A percentile compares a stretch with the other conserved stretches of the same genome.
These are phyloP conservation scores for Hycleus cichorii DNA, from an alignment of 1,140 invertebrate genomes.

Conservation along the genomic window DNA sequence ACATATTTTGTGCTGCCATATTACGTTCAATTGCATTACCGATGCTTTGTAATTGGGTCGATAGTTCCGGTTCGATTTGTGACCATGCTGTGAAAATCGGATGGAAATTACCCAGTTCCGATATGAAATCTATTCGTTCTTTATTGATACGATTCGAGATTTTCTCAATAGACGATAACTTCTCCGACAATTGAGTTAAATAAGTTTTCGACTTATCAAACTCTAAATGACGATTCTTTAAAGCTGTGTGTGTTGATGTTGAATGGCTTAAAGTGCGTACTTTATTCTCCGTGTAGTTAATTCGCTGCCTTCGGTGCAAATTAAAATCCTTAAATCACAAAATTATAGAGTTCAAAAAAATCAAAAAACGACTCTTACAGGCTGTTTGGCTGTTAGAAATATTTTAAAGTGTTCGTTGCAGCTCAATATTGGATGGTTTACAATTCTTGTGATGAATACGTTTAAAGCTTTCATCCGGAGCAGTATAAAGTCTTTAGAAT, in stretches of 20 bases:
- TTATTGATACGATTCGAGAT: slow-evolving; percentile 61
- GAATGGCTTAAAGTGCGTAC: slow-evolving; percentile 39
- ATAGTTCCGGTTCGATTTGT: slow-evolving; percentile 47
- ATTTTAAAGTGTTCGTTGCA: slow-evolving; percentile 59
- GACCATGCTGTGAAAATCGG: slow-evolving; percentile 51
- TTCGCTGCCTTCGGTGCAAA: slow-evolving; percentile 54
- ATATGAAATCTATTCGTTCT: slow-evolving; percentile 53
- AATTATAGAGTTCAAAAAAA: not conserved
- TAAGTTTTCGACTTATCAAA: slow-evolving; percentile 60
- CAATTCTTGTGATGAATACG: slow-evolving; percentile 54
- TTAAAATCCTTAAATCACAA: slow-evolving; percentile 53
- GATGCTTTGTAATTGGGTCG: slow-evolving; percentile 41
- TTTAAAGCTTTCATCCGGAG: slow-evolving; percentile 63
- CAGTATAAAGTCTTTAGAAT: slow-evolving; percentile 67
- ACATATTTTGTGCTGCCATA: slow-evolving; percentile 45
- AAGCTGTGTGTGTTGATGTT: slow-evolving; percentile 22
- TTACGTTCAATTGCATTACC: slow-evolving; percentile 46
- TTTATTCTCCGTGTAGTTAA: slow-evolving; percentile 48
- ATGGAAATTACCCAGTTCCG: slow-evolving; percentile 49
- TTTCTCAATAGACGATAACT: slow-evolving; percentile 56
- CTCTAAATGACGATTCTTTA: slow-evolving; percentile 55
- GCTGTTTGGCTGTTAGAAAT: slow-evolving; percentile 61
- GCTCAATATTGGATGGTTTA: slow-evolving; percentile 61
- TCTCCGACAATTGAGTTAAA: slow-evolving; percentile 55
- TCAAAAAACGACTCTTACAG: slow-evolving; percentile 42